Base-by-base conservation (phyloP, 2,888 invertebrate species). In the Caprella mutica region DNA sequence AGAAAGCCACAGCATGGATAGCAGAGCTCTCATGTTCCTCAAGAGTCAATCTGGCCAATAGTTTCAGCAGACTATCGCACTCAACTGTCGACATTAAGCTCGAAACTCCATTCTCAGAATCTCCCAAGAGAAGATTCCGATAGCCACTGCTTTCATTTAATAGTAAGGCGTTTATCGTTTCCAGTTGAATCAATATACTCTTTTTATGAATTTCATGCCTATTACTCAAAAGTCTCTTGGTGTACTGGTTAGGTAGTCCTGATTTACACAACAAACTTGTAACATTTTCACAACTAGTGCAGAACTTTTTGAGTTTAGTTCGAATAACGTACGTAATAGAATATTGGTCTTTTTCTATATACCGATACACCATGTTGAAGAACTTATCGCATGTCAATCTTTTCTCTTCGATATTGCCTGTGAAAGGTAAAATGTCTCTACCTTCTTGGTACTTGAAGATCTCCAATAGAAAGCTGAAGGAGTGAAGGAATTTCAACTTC, bases 361-460 rank as follows among this genome's bases (percentile, higher is more conserved):
- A n/a, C n/a, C n/a, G n/a, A n/a, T n/a, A n/a, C n/a, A n/a, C n/a
- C n/a, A n/a, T n/a, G n/a, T n/a, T n/a, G 30, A 29, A 48, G 19
- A 48, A 48, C 21, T 17, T n/a, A 19, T 27, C 29, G 12, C 19
- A 27, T 2, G 61, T 58, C 19, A 61, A 43, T 19, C 55, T 43
- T 27, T 61, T 58, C 12, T 56, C 61, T 19, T 58, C 57, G 17
- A 56, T 33, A 6, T 55, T 48, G 35, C 58, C 42, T 44, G 55
- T 55, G 5, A 61, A 42, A 14, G 61, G 61, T 27, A 61, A 61
- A 12, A 61, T 50, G 12, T 61, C 55, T 26, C 61, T 55, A n/a
- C 61, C 61, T 48, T 58, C 58, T 5, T 55, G 46, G 42, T 38
- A 61, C 24, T 43, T 46, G 5, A 61, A 19, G 14, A 53, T 40